Base-by-base conservation (phyloP, 2,888 invertebrate species). In the Campoplex nolae region DNA sequence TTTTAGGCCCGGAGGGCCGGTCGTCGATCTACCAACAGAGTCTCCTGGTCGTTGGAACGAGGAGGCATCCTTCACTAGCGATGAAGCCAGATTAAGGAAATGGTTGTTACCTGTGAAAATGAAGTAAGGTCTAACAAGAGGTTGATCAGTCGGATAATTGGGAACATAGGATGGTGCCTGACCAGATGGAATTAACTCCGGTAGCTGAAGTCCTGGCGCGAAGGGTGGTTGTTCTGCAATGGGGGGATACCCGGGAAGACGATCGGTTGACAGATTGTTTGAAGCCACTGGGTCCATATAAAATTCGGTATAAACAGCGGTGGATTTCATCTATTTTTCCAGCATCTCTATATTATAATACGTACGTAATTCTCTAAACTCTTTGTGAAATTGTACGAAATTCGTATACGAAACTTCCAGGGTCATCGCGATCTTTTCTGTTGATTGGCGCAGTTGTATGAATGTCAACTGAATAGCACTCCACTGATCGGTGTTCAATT, bases 141-240 rank as follows among this genome's bases (percentile, higher is more conserved):
- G 65, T 13, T 35, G 65, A n/a, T 13, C 32, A 16, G 23, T 32
- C 28, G 74, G 73, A 18, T 2, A 56, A 18, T 13, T 67, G 32
- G 73, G 84, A 62, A 45, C 18, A 35, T 74, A 35, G 48, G 78
- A n/a, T 28, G 78, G 65, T 56, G 18, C n/a, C 45, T 45, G 74
- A 6, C 78, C 84, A 13, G 84, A 78, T 48, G 78, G 58, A 18
- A 16, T 48, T 0, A 79, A 58, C 7, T 74, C 78, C 16, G 84
- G 78, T 68, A 35, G 35, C 2, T 35, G 45, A n/a, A 28, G 42
- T 48, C 48, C 84, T 16, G 67, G 48, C 4, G 35, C 4, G 16
- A 32, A 28, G 8, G 75, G 51, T 42, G 38, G 67, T 35, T 11
- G 54, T 54, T 0, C 54, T 4, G 35, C 68, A n/a, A 38, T 56